These are phyloP conservation scores for Sebastiscus tertius DNA, from an alignment of 2,797 vertebrate genomes.

Conservation along the genomic window DNA sequence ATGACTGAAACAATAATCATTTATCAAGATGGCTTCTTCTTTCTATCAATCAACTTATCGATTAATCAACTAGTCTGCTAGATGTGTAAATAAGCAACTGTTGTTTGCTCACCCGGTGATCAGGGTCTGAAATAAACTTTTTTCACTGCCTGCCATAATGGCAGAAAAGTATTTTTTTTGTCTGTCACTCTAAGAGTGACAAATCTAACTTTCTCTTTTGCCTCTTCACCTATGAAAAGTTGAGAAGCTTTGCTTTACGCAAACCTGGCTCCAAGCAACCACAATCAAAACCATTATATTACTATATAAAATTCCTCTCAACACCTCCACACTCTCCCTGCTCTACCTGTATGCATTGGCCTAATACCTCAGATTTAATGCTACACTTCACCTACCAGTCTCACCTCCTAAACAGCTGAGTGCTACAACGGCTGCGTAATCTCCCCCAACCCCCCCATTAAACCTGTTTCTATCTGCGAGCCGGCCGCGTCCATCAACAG, in stretches of 20 bases:
- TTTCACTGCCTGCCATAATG: no score
- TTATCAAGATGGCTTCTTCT: no score
- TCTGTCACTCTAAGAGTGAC: background rate
- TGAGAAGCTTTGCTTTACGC: background rate
- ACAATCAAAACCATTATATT: conserved; percentile 35
- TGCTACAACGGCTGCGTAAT: conserved; percentile 38
- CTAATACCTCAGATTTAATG: conserved; percentile 61
- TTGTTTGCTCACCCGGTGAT: no score
- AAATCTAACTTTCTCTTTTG: background rate
- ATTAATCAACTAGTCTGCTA: no score
- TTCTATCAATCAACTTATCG: no score
- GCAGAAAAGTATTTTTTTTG: no score
- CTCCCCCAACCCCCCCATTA: background rate
- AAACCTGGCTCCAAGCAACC: background rate
- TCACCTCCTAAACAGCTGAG: conserved; percentile 74
- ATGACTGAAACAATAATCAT: no score
- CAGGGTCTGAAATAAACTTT: no score
- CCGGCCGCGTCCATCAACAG: conserved; percentile 67
- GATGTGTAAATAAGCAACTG: no score
- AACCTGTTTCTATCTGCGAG: conserved; percentile 61
- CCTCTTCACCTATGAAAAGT: background rate
- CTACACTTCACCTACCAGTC: conserved; percentile 63
- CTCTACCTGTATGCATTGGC: conserved; percentile 27
- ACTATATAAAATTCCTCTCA: conserved; percentile 23
- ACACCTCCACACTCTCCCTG: conserved; percentile 7